phyloP scores from a whole-genome alignment of 64 coral and sea anemone species.

The Astreopora myriophthalma region DNA sequence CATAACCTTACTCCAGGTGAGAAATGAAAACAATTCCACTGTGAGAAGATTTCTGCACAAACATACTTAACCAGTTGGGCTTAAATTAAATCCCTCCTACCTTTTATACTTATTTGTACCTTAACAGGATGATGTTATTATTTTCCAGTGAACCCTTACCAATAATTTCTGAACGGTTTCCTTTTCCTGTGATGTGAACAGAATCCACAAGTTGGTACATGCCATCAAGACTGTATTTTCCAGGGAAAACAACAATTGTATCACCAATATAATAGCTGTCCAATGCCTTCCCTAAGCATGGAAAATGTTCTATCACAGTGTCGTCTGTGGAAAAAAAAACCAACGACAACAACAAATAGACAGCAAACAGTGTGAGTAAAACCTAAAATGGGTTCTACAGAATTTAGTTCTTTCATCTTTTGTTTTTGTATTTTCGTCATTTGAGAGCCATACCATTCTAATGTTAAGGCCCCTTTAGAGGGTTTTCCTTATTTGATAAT shows the following conservation, averaged over 20 bases:
- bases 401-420: too few relatives aligned
- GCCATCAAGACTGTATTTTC: constrained; percentile 56
- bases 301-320: constrained; percentile 84
- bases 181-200: constrained; percentile 64
- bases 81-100: too few relatives aligned
- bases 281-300: constrained; percentile 70
- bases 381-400: too few relatives aligned
- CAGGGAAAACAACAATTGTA: constrained; percentile 77
- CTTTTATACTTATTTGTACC: background rate
- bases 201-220: constrained; percentile 63
- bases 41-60: too few relatives aligned
- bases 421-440: too few relatives aligned
- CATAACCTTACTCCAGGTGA: too few relatives aligned
- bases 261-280: constrained; percentile 76
- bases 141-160: background rate
- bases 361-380: background rate
- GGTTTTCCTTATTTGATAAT: too few relatives aligned
- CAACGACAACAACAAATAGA: background rate
- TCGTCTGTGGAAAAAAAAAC: constrained; percentile 56
- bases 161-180: constrained; percentile 59
- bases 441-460: too few relatives aligned
- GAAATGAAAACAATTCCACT: too few relatives aligned
- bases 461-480: too few relatives aligned
- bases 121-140: background rate
- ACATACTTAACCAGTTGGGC: too few relatives aligned